phyloP scores from a whole-genome alignment of 2,888 invertebrate species.

The Neria commutata region DNA sequence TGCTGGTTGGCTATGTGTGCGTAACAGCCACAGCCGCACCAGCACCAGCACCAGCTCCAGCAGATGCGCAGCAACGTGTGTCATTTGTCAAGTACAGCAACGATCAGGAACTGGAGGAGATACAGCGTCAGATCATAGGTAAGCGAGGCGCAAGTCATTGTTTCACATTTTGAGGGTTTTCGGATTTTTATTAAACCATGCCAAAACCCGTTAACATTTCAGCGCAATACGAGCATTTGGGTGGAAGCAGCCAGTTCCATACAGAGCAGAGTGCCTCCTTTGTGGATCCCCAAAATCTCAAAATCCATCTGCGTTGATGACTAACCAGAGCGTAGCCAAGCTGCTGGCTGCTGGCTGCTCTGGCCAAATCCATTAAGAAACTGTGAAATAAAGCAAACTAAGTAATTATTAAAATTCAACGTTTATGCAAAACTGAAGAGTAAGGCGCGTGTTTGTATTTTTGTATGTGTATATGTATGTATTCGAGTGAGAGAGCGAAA shows the following conservation, averaged over 20 bases:
- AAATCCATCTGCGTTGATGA: conserved; percentile 38
- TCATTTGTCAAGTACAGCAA: conserved; percentile 43
- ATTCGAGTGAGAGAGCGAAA: too few relatives aligned
- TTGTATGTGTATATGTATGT: too few relatives aligned
- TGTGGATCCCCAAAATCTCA: conserved; percentile 38
- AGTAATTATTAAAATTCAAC: too few relatives aligned
- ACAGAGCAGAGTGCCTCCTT: conserved; percentile 33
- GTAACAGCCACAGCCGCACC: too few relatives aligned
- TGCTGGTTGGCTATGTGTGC: too few relatives aligned
- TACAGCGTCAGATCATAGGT: conserved; percentile 46
- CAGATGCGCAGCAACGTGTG: conserved; percentile 34
- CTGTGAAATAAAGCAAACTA: too few relatives aligned
- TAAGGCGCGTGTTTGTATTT: too few relatives aligned
- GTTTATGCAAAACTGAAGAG: too few relatives aligned
- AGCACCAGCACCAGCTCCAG: too few relatives aligned
- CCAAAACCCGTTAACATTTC: not conserved
- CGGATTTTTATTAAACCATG: not conserved
- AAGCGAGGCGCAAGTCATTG: not conserved
- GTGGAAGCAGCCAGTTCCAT: conserved; percentile 48
- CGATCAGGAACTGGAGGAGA: conserved; percentile 44
- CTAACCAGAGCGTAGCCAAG: too few relatives aligned
- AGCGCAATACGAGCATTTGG: conserved; percentile 51
- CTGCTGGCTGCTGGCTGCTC: too few relatives aligned
- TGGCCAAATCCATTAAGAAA: too few relatives aligned
- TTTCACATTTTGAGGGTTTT: not conserved